These are phyloP conservation scores for Terebella lapidaria DNA, from an alignment of 2,888 invertebrate genomes.

Conservation along the genomic window DNA sequence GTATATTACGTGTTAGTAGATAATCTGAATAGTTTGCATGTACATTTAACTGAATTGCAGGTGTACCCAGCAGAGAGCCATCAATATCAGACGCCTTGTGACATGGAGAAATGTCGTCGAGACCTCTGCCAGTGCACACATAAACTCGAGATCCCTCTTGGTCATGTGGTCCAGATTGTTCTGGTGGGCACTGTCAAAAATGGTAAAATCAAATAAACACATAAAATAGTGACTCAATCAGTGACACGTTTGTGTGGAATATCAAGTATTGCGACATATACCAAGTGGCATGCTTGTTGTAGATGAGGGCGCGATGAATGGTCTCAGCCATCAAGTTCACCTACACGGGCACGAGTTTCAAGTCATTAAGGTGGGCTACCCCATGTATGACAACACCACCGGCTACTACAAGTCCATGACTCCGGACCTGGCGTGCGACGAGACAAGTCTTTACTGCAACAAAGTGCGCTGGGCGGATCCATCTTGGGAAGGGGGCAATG, in stretches of 20 bases:
- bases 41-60: no score
- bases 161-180: constrained; percentile 11
- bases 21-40: no score
- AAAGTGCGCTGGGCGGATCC: constrained; percentile 11
- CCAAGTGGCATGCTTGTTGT: no score
- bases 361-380: constrained; percentile 18
- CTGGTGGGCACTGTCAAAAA: constrained; percentile 9
- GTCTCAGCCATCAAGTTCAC: constrained; percentile 15
- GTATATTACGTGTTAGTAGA: no score
- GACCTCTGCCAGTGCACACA: constrained; percentile 8
- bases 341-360: constrained; percentile 17
- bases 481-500: constrained; percentile 11
- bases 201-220: no score
- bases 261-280: no score
- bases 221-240: no score
- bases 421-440: neutral
- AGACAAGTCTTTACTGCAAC: constrained; percentile 3
- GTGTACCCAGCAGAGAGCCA: neutral
- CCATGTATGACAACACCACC: constrained; percentile 13
- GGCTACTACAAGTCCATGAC: neutral
- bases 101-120: neutral
- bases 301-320: neutral
- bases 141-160: constrained; percentile 6
- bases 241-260: no score
- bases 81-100: neutral